A percentile compares a stretch with the other conserved stretches of the same genome.
Conservation (phyloP, 2,113 vertebrate genomes). For the Nansenia antarctica region DNA sequence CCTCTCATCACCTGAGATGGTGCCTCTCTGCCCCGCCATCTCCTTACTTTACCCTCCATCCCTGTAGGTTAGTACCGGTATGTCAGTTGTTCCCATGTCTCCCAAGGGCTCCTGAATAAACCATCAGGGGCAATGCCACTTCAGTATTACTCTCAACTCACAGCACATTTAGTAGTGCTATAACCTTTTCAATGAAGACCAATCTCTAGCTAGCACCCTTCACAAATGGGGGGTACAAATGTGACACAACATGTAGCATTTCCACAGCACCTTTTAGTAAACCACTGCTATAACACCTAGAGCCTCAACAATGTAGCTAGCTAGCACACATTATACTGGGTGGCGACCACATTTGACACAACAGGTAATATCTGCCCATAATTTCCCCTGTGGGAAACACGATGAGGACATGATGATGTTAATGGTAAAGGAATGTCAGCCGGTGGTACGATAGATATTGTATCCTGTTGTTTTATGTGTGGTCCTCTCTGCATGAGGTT, state of each 20-base stretch:
- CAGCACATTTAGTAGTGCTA: not conserved
- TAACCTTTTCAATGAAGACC: too few species aligned
- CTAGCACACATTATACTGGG: not conserved
- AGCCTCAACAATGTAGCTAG: not conserved
- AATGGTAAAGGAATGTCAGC: not conserved
- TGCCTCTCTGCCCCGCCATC: too few species aligned
- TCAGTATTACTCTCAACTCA: not conserved
- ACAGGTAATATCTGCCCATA: not conserved
- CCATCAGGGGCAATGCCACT: not conserved
- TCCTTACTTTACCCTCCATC: too few species aligned
- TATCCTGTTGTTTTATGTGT: conserved; percentile 25
- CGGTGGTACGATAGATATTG: too few species aligned
- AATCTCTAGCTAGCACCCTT: too few species aligned
- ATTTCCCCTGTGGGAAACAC: not conserved
- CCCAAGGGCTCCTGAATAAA: not conserved
- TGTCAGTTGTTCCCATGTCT: too few species aligned
- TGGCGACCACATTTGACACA: not conserved
- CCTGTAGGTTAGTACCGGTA: too few species aligned
- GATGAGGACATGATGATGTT: not conserved
- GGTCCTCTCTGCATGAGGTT: not conserved
- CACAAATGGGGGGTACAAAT: too few species aligned
- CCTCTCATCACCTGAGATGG: too few species aligned
- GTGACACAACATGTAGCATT: too few species aligned
- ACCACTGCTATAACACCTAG: not conserved
- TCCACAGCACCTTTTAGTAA: not conserved